Conservation (phyloP, 2,888 invertebrate genomes). For the Drosophila rubida region DNA sequence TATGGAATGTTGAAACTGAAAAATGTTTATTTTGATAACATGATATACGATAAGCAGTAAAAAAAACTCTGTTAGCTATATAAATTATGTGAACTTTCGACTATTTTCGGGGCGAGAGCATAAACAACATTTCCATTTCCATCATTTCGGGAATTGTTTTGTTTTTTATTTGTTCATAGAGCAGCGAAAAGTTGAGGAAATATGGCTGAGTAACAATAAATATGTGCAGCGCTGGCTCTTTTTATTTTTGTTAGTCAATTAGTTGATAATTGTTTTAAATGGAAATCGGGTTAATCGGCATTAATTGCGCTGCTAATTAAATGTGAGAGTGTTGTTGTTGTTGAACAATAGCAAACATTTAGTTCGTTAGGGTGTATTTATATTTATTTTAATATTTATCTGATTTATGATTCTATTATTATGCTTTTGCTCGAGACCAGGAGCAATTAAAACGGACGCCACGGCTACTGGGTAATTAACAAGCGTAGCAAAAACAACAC, state of each 20-base stretch:
- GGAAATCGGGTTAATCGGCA: conserved; percentile 56
- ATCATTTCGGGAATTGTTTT: conserved; percentile 32
- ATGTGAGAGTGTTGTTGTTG: not conserved
- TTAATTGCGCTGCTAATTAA: conserved; percentile 28
- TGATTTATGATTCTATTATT: conserved; percentile 39
- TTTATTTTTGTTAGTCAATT: conserved; percentile 30
- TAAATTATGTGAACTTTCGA: conserved; percentile 47
- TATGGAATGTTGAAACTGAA: conserved; percentile 31
- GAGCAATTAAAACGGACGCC: conserved; percentile 63
- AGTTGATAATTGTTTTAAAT: conserved; percentile 42
- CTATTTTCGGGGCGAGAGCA: conserved; percentile 44
- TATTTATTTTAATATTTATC: not conserved
- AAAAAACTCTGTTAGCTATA: conserved; percentile 17
- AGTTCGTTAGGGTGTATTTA: not conserved
- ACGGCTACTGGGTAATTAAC: conserved; percentile 71
- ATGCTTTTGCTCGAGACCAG: conserved; percentile 42
- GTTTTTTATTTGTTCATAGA: conserved; percentile 12
- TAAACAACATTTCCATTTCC: conserved; percentile 44
- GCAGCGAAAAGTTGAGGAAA: conserved; percentile 1
- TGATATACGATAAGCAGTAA: conserved; percentile 38
- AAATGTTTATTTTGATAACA: conserved; percentile 54
- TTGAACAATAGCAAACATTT: not conserved
- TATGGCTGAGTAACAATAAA: conserved; percentile 22
- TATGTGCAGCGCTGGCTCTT: not conserved
- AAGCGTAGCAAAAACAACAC: conserved; percentile 44